Percentiles rank a stretch among this genome's conserved stretches.
Evolutionary conservation across 1,140 invertebrate genomes (phyloP).

Genomic region (Polypedilum pembai): DNA sequence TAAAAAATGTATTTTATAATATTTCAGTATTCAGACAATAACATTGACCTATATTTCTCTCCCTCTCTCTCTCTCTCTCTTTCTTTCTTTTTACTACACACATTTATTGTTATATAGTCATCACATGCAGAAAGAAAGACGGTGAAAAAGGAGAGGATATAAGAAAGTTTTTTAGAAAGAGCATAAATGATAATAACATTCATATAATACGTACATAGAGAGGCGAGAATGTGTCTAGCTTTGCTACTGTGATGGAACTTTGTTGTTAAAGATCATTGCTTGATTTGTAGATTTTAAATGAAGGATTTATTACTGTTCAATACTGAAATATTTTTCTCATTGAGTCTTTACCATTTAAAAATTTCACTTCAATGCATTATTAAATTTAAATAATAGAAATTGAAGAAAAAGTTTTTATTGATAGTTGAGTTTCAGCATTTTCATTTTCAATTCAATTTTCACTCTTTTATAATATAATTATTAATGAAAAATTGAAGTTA

Average conservation of each 20-base stretch:
- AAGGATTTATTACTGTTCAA: no score
- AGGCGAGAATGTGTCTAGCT: neutral
- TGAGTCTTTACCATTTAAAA: no score
- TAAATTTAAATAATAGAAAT: no score
- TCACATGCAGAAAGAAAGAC: neutral
- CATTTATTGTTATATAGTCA: neutral
- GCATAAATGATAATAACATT: slow-evolving; percentile 25
- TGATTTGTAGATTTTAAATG: no score
- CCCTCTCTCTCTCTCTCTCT: neutral
- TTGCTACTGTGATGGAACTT: neutral
- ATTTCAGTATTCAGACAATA: slow-evolving; percentile 22
- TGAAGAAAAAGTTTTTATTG: no score
- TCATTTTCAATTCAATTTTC: no score
- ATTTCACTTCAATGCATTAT: no score
- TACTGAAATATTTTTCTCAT: no score
- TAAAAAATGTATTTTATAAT: slow-evolving; percentile 26
- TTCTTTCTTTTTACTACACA: neutral
- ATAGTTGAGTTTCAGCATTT: no score
- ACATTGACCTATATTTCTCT: slow-evolving; percentile 20
- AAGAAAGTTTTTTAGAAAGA: slow-evolving; percentile 15
- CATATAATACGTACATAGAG: neutral
- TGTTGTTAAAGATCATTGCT: neutral
- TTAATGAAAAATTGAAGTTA: no score
- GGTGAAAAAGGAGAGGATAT: slow-evolving; percentile 2
- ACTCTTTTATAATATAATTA: no score